Percentiles rank a stretch among this genome's conserved stretches.
Conservation (phyloP, 2,888 invertebrate species). For the Lysandra coridon region DNA sequence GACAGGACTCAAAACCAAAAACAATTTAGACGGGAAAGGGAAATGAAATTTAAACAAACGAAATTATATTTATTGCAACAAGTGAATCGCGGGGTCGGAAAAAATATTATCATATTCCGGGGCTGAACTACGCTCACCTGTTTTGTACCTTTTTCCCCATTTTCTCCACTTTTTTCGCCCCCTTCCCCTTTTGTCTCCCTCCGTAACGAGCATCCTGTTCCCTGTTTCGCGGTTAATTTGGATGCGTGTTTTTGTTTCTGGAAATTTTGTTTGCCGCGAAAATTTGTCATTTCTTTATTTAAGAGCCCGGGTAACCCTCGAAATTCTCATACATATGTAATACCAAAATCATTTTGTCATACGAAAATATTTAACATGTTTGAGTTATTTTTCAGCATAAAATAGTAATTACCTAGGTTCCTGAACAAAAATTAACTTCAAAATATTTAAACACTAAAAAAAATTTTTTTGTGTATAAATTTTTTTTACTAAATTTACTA, state of each 20-base stretch:
- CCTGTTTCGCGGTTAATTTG: conserved; percentile 67
- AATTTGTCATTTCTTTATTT: conserved; percentile 55
- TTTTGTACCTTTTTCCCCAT: conserved; percentile 55
- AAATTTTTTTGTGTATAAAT: no score
- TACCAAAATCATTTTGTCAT: no score
- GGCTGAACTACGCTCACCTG: conserved; percentile 58
- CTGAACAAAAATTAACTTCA: no score
- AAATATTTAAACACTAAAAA: no score
- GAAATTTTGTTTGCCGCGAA: conserved; percentile 53
- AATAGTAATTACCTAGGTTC: no score
- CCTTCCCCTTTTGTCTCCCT: conserved; percentile 57
- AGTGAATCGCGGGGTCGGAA: conserved; percentile 57
- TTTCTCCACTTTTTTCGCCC: conserved; percentile 58
- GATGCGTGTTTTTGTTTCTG: conserved; percentile 66
- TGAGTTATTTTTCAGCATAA: no score
- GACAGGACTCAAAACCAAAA: not conserved
- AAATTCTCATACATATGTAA: no score
- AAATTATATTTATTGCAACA: conserved; percentile 47
- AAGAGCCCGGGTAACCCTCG: no score
- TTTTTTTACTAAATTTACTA: no score
- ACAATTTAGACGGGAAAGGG: conserved; percentile 7
- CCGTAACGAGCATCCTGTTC: conserved; percentile 67
- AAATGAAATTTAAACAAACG: conserved; percentile 31
- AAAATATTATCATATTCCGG: conserved; percentile 63
- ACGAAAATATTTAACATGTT: no score